Base-by-base conservation (phyloP, 1,140 invertebrate genomes). In the Heliconius nattereri region DNA sequence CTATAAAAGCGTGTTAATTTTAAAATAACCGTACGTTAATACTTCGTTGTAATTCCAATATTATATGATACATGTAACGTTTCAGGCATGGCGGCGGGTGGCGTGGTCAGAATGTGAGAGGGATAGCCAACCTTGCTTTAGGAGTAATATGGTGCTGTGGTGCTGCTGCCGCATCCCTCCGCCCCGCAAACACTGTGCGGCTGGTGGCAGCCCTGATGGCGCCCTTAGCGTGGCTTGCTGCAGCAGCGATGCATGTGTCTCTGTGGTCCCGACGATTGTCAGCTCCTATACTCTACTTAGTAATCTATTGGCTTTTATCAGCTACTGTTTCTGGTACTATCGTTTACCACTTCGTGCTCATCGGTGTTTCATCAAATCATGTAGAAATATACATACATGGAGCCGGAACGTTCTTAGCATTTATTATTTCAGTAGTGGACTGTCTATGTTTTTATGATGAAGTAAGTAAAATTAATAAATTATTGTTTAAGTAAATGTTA, bases 381-480 rank as follows among this genome's bases (percentile, higher is more conserved):
- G 73, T 93, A 9, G 87, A 92, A 79, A 32, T 91, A 23, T 93
- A 90, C 75, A 80, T 91, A 32, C 88, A 93, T 35, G 85, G 84
- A n/a, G 40, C 86, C 16, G 84, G 87, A 29, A 81, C 86, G 45
- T 6, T 90, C 23, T 79, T 92, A 54, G 81, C 89, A 2, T 71
- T 89, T n/a, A 75, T 90, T 8, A 85, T 92, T 49, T 86, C 86
- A 35, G 85, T 71, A 45, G 88, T 92, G n/a, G 92, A 94, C 73
- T 89, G 87, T 76, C 35, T 92, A 35, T 92, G 92, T 80, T 94
- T 94, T 85, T 93, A 92, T 84, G 91, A 93, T 71, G 90, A 92
- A 89, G 92, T 94, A 86, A 89, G 83, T 86, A 66, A n/a, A 54
- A 66, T 26, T 26, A 29, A n/a, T 5, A 66, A 13, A 66, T 29